phyloP scores from a whole-genome alignment of 2,888 invertebrate species.

The Baronia brevicornis region DNA sequence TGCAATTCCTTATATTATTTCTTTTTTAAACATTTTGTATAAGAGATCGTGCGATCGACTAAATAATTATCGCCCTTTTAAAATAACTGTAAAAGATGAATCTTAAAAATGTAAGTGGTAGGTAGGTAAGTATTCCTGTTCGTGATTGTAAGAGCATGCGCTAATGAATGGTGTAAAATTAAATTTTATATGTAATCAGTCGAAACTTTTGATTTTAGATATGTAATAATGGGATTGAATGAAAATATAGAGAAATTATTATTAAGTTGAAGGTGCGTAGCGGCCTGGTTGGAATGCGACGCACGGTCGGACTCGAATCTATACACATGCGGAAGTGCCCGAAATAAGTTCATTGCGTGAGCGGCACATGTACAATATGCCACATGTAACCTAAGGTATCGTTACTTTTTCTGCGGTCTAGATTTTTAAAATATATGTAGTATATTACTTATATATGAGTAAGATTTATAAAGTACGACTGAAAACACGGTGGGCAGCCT shows the following conservation, averaged over 20 bases:
- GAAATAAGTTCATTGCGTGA: slow-evolving; percentile 63
- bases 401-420: slow-evolving; percentile 7
- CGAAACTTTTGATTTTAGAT: neutral
- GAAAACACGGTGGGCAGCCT: neutral
- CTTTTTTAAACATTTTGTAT: too few species aligned
- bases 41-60: too few species aligned
- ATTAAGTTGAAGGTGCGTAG: slow-evolving; percentile 20
- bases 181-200: neutral
- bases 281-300: slow-evolving; percentile 48
- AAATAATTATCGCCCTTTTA: too few species aligned
- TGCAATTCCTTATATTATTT: slow-evolving; percentile 6
- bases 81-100: too few species aligned
- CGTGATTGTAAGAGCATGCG: too few species aligned
- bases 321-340: slow-evolving; percentile 64
- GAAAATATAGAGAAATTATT: slow-evolving; percentile 21
- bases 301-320: slow-evolving; percentile 46
- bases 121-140: too few species aligned
- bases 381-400: slow-evolving; percentile 8
- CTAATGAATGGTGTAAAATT: too few species aligned
- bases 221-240: slow-evolving; percentile 8
- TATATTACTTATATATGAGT: too few species aligned
- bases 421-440: neutral
- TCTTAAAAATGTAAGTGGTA: too few species aligned
- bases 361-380: slow-evolving; percentile 23
- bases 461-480: neutral